Evolutionary conservation across 2,888 invertebrate species (phyloP).

Genomic region (Therioaphis trifolii): DNA sequence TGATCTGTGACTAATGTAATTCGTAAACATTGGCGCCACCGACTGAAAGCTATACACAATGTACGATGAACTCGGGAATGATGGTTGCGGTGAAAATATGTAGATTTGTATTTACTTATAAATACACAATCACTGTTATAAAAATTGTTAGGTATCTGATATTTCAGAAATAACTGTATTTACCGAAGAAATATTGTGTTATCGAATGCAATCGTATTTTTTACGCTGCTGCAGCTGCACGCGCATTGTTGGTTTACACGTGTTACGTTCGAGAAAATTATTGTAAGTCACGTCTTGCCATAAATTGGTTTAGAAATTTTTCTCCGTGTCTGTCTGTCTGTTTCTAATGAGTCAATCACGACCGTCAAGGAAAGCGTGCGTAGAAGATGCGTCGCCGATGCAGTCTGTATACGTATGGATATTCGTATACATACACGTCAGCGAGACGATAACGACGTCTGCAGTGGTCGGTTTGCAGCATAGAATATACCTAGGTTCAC

Average conservation of each 20-base stretch:
- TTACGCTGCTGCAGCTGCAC: not conserved
- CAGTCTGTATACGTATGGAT: not conserved
- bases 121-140: too few relatives aligned
- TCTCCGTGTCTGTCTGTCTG: too few relatives aligned
- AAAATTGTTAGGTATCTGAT: too few relatives aligned
- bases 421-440: not conserved
- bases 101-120: too few relatives aligned
- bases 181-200: not conserved
- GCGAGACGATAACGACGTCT: not conserved
- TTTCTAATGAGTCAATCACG: constrained; percentile 36
- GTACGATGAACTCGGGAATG: too few relatives aligned
- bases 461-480: constrained; percentile 20
- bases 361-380: constrained; percentile 19
- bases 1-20: too few relatives aligned
- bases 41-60: too few relatives aligned
- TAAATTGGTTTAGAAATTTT: constrained; percentile 17
- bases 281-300: not conserved
- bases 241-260: not conserved
- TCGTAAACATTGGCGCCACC: too few relatives aligned
- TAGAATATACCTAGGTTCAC: too few relatives aligned
- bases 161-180: too few relatives aligned
- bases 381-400: too few relatives aligned
- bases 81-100: too few relatives aligned
- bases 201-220: not conserved
- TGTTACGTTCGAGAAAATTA: not conserved